Conservation (phyloP, 53 echinoderm and acorn worm species). For the Crossaster papposus region DNA sequence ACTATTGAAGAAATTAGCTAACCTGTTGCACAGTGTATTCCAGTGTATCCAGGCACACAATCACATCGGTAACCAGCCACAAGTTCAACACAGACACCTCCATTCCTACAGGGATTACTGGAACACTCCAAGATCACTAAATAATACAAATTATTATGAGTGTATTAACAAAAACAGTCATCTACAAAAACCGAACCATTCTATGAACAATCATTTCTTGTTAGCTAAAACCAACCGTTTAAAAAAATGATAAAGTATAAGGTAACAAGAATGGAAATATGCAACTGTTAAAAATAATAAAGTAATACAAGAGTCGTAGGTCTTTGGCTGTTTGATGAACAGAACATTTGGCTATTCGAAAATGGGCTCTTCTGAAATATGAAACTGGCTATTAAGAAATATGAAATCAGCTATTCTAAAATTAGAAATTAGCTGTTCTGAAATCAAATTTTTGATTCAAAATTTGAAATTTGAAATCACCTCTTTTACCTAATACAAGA, state of each 20-base stretch:
- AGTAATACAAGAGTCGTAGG: background rate
- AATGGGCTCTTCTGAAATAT: too few relatives aligned
- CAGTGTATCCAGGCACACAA: conserved; percentile 45
- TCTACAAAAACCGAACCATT: background rate
- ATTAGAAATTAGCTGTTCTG: too few relatives aligned
- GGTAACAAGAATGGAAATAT: background rate
- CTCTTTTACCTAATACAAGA: too few relatives aligned
- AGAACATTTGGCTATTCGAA: too few relatives aligned
- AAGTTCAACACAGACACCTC: conserved; percentile 47
- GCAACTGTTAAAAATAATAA: background rate
- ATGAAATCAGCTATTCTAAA: too few relatives aligned
- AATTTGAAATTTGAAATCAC: too few relatives aligned
- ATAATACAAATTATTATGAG: background rate
- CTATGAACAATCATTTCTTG: background rate
- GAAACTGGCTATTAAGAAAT: too few relatives aligned
- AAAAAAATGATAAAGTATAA: background rate
- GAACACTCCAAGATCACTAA: conserved; percentile 26
- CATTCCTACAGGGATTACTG: conserved; percentile 48
- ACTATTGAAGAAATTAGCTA: background rate
- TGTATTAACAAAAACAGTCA: background rate
- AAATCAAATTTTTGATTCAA: too few relatives aligned
- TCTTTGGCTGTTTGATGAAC: too few relatives aligned
- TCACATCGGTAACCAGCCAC: conserved; percentile 45
- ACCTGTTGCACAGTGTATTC: conserved; percentile 66
- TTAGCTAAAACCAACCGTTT: background rate